Base-by-base conservation (phyloP, 2,797 vertebrate genomes). In the Sciaenops ocellatus region DNA sequence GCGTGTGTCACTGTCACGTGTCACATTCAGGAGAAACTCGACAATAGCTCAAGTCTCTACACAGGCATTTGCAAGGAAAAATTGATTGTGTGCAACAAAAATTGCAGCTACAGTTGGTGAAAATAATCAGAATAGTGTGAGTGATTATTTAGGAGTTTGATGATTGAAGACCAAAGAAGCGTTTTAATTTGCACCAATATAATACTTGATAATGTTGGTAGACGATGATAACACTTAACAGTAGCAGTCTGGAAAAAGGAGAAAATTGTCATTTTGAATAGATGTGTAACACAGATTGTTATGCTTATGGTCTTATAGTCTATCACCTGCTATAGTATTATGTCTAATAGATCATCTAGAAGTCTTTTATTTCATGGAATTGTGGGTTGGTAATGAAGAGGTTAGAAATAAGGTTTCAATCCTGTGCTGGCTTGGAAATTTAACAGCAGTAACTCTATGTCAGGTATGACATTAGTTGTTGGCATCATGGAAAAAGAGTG, bases 21-120 rank as follows among this genome's bases (percentile, higher is more conserved):
- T 89, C 86, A 88, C 34, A 80, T 84, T 87, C 86, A 79, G 78
- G 79, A 87, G 82, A 85, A 82, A 85, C 76, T 84, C 48, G 22
- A 90, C 85, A 90, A 87, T 86, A 68, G 87, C 82, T 65, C 24
- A 69, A 79, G 76, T 86, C 79, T 81, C 71, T 20, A 72, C 83
- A 86, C 67, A 60, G 72, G 60, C 85, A 84, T 64, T 78, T 82
- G 81, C 52, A 68, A 38, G 61, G 46, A 79, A 82, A 83, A 77
- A 81, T 47, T 24, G 60, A 69, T 65, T 76, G 69, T 79, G 55
- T 24, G 62, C n/a, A 38, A 69, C 38, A 62, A 62, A 38, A 83
- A 78, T 71, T 77, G 57, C 73, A 68, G 80, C 64, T n/a, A 54
- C 71, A 71, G 17, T 70, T 67, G 51, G 61, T 85, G 51, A 73